Conservation (phyloP, 2,888 invertebrate species). For the Synanthedon andrenaeformis region DNA sequence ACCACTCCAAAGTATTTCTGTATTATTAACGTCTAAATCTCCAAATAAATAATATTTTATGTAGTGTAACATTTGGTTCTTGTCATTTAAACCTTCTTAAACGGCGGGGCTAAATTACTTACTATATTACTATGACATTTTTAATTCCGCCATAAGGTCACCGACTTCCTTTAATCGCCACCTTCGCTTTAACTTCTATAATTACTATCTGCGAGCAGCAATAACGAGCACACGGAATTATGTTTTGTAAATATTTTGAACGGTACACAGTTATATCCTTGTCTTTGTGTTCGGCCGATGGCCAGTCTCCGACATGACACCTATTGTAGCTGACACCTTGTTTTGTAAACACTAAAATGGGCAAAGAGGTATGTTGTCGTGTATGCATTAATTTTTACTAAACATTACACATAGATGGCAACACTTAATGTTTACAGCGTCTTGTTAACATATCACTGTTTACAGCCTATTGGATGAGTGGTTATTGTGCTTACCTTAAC, state of each 20-base stretch:
- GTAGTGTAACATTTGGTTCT: too few species aligned
- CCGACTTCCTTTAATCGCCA: not conserved
- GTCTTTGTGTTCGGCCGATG: conserved; percentile 23
- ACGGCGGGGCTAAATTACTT: not conserved
- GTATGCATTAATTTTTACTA: too few species aligned
- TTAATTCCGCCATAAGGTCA: not conserved
- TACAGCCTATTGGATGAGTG: too few species aligned
- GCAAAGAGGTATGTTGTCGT: not conserved
- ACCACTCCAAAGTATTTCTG: too few species aligned
- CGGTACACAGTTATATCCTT: conserved; percentile 30
- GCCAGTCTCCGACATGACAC: conserved; percentile 12
- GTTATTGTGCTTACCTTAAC: too few species aligned
- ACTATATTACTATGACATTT: not conserved
- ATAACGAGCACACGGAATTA: conserved; percentile 14
- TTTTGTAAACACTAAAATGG: conserved; percentile 16
- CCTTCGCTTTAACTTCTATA: too few species aligned
- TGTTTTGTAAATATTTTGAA: conserved; percentile 27
- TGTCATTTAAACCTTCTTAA: too few species aligned
- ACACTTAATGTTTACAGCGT: too few species aligned
- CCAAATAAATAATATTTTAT: too few species aligned
- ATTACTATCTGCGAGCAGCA: not conserved
- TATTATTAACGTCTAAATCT: too few species aligned
- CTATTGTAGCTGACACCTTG: conserved; percentile 14
- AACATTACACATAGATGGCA: too few species aligned
- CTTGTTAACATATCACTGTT: too few species aligned